Percentiles rank a stretch among this genome's conserved stretches.
Conservation (phyloP, 2,113 vertebrate species). For the Onychorhynchus coronatus region DNA sequence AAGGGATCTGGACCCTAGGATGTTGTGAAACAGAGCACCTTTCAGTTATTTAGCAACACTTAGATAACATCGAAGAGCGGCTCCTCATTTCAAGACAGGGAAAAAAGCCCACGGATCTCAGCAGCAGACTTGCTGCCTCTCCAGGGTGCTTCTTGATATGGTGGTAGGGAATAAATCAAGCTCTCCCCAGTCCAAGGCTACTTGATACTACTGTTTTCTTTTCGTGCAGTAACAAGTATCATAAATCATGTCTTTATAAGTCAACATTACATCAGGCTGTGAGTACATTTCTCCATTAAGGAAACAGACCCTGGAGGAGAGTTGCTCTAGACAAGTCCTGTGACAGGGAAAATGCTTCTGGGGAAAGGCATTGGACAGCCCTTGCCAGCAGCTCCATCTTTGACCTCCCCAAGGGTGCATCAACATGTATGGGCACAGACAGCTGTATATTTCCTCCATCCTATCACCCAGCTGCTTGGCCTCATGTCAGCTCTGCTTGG, state of each 20-base stretch:
- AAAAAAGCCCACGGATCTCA: background rate
- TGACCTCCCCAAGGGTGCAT: background rate
- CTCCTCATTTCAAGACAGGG: background rate
- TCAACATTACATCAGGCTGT: background rate
- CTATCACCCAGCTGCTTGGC: fast-evolving
- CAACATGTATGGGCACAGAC: background rate
- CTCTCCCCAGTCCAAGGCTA: background rate
- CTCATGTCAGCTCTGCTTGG: background rate
- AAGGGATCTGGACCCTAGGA: background rate
- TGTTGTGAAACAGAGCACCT: background rate
- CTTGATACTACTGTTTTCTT: background rate
- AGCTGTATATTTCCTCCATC: background rate
- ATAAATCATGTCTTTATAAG: background rate
- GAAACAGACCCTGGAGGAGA: background rate
- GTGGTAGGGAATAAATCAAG: background rate
- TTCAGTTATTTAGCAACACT: background rate
- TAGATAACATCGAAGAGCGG: background rate
- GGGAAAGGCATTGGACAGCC: background rate
- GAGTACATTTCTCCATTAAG: background rate
- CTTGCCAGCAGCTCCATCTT: background rate
- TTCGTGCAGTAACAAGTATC: background rate
- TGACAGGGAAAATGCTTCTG: background rate
- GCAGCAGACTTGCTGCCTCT: background rate
- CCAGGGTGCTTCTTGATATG: background rate
- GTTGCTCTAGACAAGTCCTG: background rate